A percentile compares a stretch with the other conserved stretches of the same genome.
Evolutionary conservation across 1,140 invertebrate species (phyloP).

Genomic region (Oscheius sp.): DNA sequence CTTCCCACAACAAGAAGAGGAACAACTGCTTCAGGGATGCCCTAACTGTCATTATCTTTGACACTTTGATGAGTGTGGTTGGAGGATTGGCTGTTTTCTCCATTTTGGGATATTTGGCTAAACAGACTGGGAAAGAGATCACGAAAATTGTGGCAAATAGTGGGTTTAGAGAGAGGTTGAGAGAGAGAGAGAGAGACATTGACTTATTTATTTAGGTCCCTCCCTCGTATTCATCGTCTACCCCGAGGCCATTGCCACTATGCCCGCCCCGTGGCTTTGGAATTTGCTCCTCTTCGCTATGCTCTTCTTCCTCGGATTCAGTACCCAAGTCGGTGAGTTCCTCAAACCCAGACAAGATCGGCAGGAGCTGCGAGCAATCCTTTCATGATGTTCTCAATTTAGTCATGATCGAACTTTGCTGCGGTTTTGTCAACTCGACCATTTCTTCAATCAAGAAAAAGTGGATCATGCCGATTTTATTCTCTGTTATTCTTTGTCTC

Average conservation of each 20-base stretch:
- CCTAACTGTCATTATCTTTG: slow-evolving; percentile 69
- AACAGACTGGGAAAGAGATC: slow-evolving; percentile 62
- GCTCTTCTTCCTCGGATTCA: slow-evolving; percentile 62
- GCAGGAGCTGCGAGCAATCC: not conserved
- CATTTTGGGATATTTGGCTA: slow-evolving; percentile 69
- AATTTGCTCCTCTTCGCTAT: slow-evolving; percentile 63
- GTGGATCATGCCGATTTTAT: slow-evolving; percentile 2
- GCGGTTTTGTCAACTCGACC: not conserved
- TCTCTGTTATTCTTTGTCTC: not conserved
- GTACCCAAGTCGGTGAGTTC: slow-evolving; percentile 58
- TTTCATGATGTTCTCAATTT: not conserved
- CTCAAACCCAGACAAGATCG: slow-evolving; percentile 33
- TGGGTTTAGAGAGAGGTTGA: no score
- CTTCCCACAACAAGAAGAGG: slow-evolving; percentile 18
- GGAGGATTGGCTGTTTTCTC: slow-evolving; percentile 70
- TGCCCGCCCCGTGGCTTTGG: slow-evolving; percentile 64
- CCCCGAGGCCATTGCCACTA: slow-evolving; percentile 61
- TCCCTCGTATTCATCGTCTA: slow-evolving; percentile 59
- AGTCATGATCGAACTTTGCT: slow-evolving; percentile 12
- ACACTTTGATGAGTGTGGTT: slow-evolving; percentile 69
- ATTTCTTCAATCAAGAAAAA: slow-evolving; percentile 12
- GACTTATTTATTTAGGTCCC: slow-evolving; percentile 10
- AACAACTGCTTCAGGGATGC: slow-evolving; percentile 63
- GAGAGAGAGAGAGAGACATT: no score
- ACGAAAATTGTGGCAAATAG: not conserved